Evolutionary conservation across 23 tunicate species (phyloP).

Genomic region (Styela clava): DNA sequence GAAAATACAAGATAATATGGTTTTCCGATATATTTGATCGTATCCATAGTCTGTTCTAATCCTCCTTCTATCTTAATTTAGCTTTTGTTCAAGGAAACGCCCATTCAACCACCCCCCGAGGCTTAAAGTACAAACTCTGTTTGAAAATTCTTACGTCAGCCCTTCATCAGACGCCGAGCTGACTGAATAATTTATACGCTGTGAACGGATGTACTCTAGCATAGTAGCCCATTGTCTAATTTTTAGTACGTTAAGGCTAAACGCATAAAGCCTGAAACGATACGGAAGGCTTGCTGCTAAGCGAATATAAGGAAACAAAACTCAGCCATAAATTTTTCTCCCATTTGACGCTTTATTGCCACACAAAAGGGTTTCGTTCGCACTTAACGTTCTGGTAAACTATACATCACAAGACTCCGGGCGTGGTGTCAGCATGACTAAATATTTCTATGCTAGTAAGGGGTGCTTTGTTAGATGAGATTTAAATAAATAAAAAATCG

Average conservation of each 20-base stretch:
- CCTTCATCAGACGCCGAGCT: not conserved
- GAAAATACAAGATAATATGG: no score
- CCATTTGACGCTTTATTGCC: not conserved
- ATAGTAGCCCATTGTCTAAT: not conserved
- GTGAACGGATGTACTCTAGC: not conserved
- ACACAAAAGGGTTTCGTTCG: not conserved
- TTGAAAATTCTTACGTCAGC: not conserved
- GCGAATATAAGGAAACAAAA: not conserved
- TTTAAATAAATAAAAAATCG: no score
- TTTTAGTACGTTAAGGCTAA: not conserved
- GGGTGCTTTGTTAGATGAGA: no score
- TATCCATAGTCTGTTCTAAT: no score
- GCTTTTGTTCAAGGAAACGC: not conserved
- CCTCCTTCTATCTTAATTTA: no score
- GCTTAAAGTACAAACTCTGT: not conserved
- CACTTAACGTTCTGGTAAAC: no score
- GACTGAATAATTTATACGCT: not conserved
- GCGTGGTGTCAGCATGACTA: no score
- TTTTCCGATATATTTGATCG: no score
- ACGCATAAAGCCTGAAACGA: not conserved
- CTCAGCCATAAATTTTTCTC: not conserved
- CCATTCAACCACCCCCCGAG: not conserved
- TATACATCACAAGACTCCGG: no score
- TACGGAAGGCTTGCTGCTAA: not conserved
- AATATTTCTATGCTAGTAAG: no score